Conservation (phyloP, 37 sponge, comb jelly and placozoan genomes). For the Aplysina aerophoba region DNA sequence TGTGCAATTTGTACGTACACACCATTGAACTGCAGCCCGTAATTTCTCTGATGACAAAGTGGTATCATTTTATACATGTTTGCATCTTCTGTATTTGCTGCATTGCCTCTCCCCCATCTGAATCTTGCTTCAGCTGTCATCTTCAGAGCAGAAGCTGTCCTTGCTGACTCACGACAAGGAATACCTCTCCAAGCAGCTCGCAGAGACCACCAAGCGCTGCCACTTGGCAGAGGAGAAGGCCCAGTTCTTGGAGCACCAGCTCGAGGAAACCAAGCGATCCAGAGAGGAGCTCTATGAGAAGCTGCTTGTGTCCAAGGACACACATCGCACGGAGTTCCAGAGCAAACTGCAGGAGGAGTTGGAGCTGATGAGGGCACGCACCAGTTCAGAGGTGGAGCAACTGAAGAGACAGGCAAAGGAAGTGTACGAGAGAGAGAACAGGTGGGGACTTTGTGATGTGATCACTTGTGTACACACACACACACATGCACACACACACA, state of each 20-base stretch:
- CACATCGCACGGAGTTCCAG: conserved; percentile 66
- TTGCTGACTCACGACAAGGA: conserved; percentile 87
- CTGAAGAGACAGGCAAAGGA: conserved; percentile 70
- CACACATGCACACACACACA: too few relatives aligned
- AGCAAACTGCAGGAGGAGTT: conserved; percentile 68
- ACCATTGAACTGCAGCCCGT: too few relatives aligned
- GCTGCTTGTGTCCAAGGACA: conserved; percentile 66
- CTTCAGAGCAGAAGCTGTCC: conserved; percentile 46
- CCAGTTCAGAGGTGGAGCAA: conserved; percentile 73
- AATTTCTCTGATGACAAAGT: too few relatives aligned
- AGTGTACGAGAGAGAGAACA: conserved; percentile 81
- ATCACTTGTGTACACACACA: background rate
- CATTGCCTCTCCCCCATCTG: background rate
- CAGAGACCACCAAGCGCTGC: conserved; percentile 42
- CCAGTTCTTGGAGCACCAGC: conserved; percentile 34
- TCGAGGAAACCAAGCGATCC: conserved; percentile 49
- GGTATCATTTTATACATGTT: too few relatives aligned
- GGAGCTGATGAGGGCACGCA: conserved; percentile 53
- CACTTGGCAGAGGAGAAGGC: conserved; percentile 56
- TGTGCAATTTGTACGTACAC: too few relatives aligned
- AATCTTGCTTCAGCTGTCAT: conserved; percentile 34
- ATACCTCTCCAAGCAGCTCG: conserved; percentile 70
- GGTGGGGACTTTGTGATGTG: conserved; percentile 19
- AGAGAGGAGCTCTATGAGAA: conserved; percentile 79
- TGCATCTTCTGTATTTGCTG: too few relatives aligned